These are phyloP conservation scores for Centruroides vittatus DNA, from an alignment of 1,140 invertebrate species.

Conservation along the genomic window DNA sequence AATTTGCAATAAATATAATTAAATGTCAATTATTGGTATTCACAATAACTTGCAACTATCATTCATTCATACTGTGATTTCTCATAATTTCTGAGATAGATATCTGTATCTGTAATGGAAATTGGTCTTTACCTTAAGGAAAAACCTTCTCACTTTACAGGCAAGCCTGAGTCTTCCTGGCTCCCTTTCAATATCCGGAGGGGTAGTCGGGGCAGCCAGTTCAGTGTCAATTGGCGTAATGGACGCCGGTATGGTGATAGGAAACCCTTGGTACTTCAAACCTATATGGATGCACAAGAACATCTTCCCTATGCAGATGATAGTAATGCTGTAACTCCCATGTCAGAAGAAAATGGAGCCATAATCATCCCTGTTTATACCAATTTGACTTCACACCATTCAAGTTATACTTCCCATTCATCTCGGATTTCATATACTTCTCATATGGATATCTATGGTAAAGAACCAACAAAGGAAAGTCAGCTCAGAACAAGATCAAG, in stretches of 20 bases:
- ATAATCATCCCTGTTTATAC: conserved; percentile 75
- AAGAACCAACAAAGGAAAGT: conserved; percentile 63
- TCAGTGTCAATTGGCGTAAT: conserved; percentile 56
- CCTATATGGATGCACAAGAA: conserved; percentile 88
- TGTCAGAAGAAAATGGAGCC: conserved; percentile 93
- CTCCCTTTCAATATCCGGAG: conserved; percentile 85
- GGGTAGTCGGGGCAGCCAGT: conserved; percentile 76
- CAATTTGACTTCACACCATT: conserved; percentile 56
- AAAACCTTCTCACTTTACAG: conserved; percentile 41
- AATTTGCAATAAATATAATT: background rate
- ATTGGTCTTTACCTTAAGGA: background rate
- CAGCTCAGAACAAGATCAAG: conserved; percentile 53
- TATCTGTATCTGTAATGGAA: background rate
- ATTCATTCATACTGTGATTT: background rate
- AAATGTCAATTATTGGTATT: background rate
- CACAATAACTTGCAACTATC: background rate
- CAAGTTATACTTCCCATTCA: conserved; percentile 85
- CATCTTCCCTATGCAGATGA: conserved; percentile 95
- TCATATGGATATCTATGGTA: conserved; percentile 63
- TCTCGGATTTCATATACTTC: conserved; percentile 84
- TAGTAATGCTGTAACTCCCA: conserved; percentile 91
- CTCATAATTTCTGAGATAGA: background rate
- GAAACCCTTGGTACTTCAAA: conserved; percentile 84
- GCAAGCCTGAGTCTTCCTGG: conserved; percentile 90
- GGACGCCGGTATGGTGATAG: conserved; percentile 55